Evolutionary conservation across 2,797 vertebrate genomes (phyloP).

Genomic region (Hybognathus amarus): DNA sequence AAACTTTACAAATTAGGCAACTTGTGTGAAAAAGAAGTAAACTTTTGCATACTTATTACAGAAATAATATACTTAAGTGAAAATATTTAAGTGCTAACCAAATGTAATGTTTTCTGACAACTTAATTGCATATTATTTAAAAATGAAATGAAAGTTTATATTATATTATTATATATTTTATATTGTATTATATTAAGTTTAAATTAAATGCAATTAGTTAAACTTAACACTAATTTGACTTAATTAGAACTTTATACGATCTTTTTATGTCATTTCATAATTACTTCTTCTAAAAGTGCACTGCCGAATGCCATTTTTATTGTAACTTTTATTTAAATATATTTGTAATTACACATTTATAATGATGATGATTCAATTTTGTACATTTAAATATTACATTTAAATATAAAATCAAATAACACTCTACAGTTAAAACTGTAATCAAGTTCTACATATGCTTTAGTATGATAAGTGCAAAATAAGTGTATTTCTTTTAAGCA

Average conservation of each 20-base stretch:
- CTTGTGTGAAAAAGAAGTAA: neutral
- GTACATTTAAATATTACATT: neutral
- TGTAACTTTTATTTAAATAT: neutral
- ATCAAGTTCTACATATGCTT: neutral
- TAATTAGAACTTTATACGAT: neutral
- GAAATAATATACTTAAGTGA: neutral
- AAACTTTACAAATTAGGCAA: conserved; percentile 29
- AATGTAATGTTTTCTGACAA: neutral
- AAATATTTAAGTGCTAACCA: neutral
- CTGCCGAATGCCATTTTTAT: no score
- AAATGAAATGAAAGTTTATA: neutral
- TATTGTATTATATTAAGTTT: neutral
- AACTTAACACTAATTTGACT: neutral
- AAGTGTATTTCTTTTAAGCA: no score
- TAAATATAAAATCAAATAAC: no score
- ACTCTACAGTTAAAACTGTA: neutral
- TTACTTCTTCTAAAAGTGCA: neutral
- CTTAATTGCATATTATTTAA: neutral
- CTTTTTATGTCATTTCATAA: neutral
- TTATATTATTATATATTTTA: no score
- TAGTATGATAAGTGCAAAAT: no score
- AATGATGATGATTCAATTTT: neutral
- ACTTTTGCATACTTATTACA: neutral
- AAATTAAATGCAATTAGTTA: neutral
- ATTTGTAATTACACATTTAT: neutral